Base-by-base conservation (phyloP, 2,888 invertebrate species). In the Temnothorax ravouxi region DNA sequence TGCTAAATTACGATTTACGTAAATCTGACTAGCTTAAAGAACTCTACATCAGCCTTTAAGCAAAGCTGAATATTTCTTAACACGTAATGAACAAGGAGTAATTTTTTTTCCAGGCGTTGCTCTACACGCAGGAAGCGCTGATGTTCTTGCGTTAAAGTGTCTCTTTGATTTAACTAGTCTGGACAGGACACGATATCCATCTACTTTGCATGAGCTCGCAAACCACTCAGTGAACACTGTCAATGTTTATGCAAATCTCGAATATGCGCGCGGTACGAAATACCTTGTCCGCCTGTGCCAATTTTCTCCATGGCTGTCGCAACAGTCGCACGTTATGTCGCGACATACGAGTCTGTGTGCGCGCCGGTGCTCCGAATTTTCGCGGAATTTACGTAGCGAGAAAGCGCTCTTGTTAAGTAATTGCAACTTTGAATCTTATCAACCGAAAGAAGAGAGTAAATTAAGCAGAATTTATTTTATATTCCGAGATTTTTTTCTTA, bases 171-270 rank as follows among this genome's bases (percentile, higher is more conserved):
- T 80, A 80, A 80, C 79, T 59, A 80, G 79, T 72, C 79, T 72
- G 59, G 67, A 56, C 38, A 29, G 47, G 25, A 80, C 79, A 50
- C 59, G 56, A 59, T 80, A 72, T 72, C 79, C 59, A 79, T 79
- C 79, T 72, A 80, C 56, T 80, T 80, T 80, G 79, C 79, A 80
- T 80, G 72, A 80, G 59, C 59, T 80, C 59, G 72, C 79, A 59
- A 80, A 80, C 79, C 79, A 72, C 79, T 80, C 79, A 80, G 79
- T 80, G 79, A 80, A 72, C 72, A 80, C 72, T 72, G 79, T 80
- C 79, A 80, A 80, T 80, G 79, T 80, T 80, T 80, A 80, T 80
- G 79, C 72, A 80, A 80, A 80, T 80, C 79, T 80, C 72, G 59
- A 80, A 80, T 80, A 80, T 80, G 79, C 56, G 59, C 54, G 13